Percentiles rank a stretch among this genome's conserved stretches.
phyloP scores from a whole-genome alignment of 2,888 invertebrate genomes.

The Andrena dorsata region DNA sequence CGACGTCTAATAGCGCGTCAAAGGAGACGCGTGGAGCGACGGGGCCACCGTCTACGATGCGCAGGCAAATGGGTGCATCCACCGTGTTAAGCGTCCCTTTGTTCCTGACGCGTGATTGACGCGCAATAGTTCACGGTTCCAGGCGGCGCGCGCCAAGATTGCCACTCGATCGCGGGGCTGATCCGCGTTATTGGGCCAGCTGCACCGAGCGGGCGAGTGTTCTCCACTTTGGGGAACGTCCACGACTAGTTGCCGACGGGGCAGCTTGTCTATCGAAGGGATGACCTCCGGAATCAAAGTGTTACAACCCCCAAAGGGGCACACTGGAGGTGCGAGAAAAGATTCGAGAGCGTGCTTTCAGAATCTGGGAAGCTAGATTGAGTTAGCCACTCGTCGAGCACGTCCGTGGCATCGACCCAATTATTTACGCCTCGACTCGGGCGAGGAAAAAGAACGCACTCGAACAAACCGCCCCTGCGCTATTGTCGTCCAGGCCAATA shows the following conservation, averaged over 20 bases:
- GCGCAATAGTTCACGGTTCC: constrained; percentile 61
- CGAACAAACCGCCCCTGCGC: constrained; percentile 18
- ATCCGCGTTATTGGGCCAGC: constrained; percentile 27
- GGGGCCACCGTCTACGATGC: constrained; percentile 41
- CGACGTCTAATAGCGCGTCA: constrained; percentile 58
- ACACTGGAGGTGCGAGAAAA: too few species aligned
- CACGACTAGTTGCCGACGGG: too few species aligned
- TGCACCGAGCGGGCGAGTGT: constrained; percentile 24
- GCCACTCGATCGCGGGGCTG: constrained; percentile 25
- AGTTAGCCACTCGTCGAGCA: constrained; percentile 34
- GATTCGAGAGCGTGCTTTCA: too few species aligned
- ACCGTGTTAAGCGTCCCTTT: constrained; percentile 68
- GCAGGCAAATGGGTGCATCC: constrained; percentile 71
- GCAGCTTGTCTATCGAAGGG: too few species aligned
- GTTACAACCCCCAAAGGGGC: too few species aligned
- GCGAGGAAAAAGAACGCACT: constrained; percentile 24
- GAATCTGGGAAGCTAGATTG: constrained; percentile 14
- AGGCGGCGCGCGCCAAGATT: constrained; percentile 37
- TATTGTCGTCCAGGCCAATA: background rate
- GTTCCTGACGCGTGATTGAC: constrained; percentile 72
- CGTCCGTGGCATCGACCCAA: constrained; percentile 41
- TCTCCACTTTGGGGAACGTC: background rate
- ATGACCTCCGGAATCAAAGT: too few species aligned
- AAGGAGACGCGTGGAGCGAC: constrained; percentile 65
- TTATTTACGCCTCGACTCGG: constrained; percentile 34